Evolutionary conservation across 1,140 invertebrate species (phyloP).

Genomic region (Tachypleus tridentatus): DNA sequence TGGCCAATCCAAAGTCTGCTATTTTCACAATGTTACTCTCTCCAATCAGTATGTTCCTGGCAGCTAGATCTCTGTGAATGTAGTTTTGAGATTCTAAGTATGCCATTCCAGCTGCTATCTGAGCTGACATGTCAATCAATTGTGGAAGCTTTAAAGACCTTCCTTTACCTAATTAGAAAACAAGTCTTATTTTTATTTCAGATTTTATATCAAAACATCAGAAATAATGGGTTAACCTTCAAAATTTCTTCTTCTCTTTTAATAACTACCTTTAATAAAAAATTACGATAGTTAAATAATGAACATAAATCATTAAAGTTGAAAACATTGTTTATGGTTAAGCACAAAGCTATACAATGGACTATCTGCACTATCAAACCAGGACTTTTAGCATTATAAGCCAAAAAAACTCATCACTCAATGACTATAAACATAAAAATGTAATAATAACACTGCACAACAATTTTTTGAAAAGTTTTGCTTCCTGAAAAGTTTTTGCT

Average conservation of each 20-base stretch:
- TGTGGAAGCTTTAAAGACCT: conserved; percentile 19
- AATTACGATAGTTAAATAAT: too few relatives aligned
- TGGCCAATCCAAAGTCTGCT: conserved; percentile 93
- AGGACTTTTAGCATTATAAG: too few relatives aligned
- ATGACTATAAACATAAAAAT: too few relatives aligned
- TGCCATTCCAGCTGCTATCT: conserved; percentile 98
- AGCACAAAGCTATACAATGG: too few relatives aligned
- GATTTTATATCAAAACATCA: neutral
- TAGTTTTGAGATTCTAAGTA: conserved; percentile 98
- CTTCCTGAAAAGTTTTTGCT: too few relatives aligned
- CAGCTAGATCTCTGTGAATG: conserved; percentile 90
- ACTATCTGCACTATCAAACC: too few relatives aligned
- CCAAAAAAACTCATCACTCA: too few relatives aligned
- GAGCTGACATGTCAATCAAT: conserved; percentile 94
- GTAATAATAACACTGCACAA: too few relatives aligned
- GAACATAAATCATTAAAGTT: too few relatives aligned
- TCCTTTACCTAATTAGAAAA: conserved; percentile 14
- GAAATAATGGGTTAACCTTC: neutral
- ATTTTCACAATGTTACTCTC: conserved; percentile 80
- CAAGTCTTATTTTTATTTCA: neutral
- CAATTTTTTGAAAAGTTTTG: too few relatives aligned
- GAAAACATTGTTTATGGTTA: too few relatives aligned
- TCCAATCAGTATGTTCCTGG: conserved; percentile 90
- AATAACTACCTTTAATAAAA: neutral
- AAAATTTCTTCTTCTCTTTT: neutral